Conservation (phyloP, 2,113 vertebrate genomes). For the Callithrix jacchus region DNA sequence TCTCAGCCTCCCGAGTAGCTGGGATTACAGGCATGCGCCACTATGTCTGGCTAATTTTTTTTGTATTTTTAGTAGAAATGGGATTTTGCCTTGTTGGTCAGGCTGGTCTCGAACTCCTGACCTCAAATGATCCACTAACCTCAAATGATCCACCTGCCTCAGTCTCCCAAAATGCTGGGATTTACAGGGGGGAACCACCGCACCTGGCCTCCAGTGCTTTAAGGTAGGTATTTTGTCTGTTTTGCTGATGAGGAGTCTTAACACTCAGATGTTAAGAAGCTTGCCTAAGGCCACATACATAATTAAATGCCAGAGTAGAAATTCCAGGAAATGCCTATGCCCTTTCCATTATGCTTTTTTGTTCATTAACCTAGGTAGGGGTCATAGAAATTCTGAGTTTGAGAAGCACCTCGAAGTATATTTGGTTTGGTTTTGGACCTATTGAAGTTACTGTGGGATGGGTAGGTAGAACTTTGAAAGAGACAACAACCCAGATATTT, state of each 20-base stretch:
- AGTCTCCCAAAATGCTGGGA: no score
- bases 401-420: background rate
- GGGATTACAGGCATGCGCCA: no score
- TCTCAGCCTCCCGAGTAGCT: no score
- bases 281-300: background rate
- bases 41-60: no score
- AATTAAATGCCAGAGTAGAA: background rate
- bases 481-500: background rate
- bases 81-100: no score
- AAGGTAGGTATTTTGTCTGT: background rate
- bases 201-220: no score
- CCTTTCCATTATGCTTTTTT: background rate
- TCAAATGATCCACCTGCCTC: no score
- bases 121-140: no score
- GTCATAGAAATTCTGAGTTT: slow-evolving; percentile 10
- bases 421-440: slow-evolving; percentile 15
- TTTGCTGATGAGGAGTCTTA: slow-evolving; percentile 26
- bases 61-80: no score
- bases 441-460: background rate
- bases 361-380: background rate
- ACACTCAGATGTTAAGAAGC: background rate
- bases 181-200: no score
- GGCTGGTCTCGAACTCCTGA: no score
- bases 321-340: background rate
- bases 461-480: slow-evolving; percentile 36